Conservation (phyloP, 2,797 vertebrate genomes). For the Gobio occitaniae region DNA sequence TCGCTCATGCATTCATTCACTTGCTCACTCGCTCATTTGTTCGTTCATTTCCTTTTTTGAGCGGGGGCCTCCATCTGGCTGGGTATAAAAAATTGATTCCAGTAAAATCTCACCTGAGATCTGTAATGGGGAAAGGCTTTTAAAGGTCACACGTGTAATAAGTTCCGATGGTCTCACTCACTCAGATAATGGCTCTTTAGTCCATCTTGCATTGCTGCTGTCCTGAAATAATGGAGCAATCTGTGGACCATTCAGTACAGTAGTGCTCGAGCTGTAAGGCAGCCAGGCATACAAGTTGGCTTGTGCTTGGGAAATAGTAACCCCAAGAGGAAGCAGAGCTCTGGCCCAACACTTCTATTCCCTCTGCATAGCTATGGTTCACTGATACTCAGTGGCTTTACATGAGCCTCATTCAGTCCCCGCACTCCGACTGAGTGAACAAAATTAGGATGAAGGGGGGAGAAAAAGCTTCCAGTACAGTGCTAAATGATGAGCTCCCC, state of each 20-base stretch:
- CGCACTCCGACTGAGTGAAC: conserved; percentile 62
- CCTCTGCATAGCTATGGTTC: conserved; percentile 66
- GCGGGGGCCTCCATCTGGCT: conserved; percentile 63
- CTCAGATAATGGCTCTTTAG: conserved; percentile 86
- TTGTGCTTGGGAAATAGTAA: conserved; percentile 75
- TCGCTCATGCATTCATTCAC: conserved; percentile 30
- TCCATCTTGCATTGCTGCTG: conserved; percentile 83
- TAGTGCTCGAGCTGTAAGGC: conserved; percentile 67
- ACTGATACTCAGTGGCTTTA: conserved; percentile 70
- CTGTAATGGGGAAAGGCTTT: conserved; percentile 84
- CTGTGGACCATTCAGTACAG: conserved; percentile 87
- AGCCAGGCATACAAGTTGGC: conserved; percentile 69
- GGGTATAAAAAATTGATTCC: conserved; percentile 86
- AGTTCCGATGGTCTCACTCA: conserved; percentile 86
- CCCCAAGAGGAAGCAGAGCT: conserved; percentile 64
- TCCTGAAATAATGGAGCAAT: conserved; percentile 89
- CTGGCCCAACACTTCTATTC: conserved; percentile 57
- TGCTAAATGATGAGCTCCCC: conserved; percentile 53
- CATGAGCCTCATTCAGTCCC: conserved; percentile 65
- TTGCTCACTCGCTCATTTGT: conserved; percentile 12
- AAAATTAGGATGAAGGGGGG: conserved; percentile 63
- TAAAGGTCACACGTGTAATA: conserved; percentile 89
- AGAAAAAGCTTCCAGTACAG: conserved; percentile 39
- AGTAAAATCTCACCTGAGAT: conserved; percentile 88
- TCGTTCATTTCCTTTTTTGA: conserved; percentile 46